Evolutionary conservation across 2,797 vertebrate species (phyloP).

Genomic region (Loriculus beryllinus): DNA sequence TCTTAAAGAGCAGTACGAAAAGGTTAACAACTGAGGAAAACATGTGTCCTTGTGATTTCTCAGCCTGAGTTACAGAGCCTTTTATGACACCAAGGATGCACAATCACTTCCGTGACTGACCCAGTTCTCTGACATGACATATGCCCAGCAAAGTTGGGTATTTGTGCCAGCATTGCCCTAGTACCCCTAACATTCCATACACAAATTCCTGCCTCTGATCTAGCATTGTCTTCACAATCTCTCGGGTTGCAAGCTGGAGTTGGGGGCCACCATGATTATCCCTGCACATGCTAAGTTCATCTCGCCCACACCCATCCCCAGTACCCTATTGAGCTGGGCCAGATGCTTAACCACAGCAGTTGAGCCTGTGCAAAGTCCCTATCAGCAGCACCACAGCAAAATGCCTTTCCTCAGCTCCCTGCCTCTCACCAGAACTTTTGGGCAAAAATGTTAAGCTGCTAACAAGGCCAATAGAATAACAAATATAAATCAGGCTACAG

Average conservation of each 20-base stretch:
- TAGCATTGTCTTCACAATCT: neutral
- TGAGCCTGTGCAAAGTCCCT: neutral
- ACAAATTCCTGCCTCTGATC: neutral
- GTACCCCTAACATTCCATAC: neutral
- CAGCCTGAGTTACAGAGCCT: neutral
- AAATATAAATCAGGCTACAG: neutral
- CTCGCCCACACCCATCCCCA: neutral
- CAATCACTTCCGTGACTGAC: neutral
- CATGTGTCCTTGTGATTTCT: neutral
- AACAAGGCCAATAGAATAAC: neutral
- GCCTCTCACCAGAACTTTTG: neutral
- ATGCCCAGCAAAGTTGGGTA: neutral
- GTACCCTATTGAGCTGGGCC: accelerated
- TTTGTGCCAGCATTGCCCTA: neutral
- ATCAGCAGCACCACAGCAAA: neutral
- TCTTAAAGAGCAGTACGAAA: neutral
- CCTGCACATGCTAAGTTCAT: neutral
- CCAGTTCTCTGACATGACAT: neutral
- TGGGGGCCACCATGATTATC: neutral
- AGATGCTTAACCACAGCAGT: neutral
- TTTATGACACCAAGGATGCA: neutral
- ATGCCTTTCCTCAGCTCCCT: neutral
- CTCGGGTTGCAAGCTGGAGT: neutral
- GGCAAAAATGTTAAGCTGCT: neutral
- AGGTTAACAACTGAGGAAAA: neutral